Evolutionary conservation across 2,797 vertebrate genomes (phyloP).

Genomic region (Alectoris magna): DNA sequence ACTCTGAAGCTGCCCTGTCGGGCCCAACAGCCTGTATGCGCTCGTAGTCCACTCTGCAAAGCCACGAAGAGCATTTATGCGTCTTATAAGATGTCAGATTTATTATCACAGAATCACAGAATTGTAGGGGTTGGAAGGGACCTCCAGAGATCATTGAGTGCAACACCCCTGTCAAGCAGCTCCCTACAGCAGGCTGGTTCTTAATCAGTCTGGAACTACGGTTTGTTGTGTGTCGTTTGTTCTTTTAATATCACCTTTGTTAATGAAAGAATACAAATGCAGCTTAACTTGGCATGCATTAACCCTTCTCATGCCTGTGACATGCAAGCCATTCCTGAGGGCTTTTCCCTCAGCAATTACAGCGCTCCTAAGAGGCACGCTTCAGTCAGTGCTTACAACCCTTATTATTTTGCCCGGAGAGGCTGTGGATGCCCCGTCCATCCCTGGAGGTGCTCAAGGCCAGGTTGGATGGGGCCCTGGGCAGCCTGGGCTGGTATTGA

Average conservation of each 20-base stretch:
- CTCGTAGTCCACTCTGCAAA: constrained; percentile 91
- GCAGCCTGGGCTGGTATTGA: no score
- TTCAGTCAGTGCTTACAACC: background rate
- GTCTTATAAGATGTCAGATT: fast-evolving
- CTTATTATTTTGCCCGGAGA: no score
- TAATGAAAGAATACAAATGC: background rate
- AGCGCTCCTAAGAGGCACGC: background rate
- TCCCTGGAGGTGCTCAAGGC: no score
- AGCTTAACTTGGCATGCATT: background rate
- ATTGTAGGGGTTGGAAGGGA: no score
- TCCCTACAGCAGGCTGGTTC: background rate
- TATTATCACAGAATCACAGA: background rate
- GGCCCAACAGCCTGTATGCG: constrained; percentile 90
- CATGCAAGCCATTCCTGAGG: background rate
- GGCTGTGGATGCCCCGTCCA: no score
- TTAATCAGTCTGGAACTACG: background rate
- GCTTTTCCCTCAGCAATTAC: background rate
- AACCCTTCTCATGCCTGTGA: background rate
- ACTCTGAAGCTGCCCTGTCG: constrained; percentile 93
- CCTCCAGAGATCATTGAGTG: no score
- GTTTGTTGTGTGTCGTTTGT: background rate
- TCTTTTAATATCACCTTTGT: background rate
- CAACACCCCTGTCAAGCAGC: no score
- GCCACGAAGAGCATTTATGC: background rate
- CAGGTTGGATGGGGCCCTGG: no score